These are phyloP conservation scores for Neomicropteryx cornuta DNA, from an alignment of 1,140 invertebrate genomes.

Conservation along the genomic window DNA sequence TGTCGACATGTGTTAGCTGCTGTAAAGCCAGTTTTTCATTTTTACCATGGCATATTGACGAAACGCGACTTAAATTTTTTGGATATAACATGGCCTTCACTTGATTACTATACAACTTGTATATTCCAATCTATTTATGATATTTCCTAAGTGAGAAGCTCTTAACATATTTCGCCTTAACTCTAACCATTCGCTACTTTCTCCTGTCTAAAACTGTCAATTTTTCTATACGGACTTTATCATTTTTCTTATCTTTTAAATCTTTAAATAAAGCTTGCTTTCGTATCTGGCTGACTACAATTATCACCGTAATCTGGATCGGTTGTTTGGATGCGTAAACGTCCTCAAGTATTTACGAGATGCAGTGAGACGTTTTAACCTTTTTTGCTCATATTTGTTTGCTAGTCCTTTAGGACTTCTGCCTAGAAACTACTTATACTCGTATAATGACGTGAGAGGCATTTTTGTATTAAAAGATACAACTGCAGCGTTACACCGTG, in stretches of 20 bases:
- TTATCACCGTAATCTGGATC: conserved; percentile 9
- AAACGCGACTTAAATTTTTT: conserved; percentile 9
- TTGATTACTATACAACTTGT: conserved; percentile 14
- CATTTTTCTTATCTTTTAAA: conserved; percentile 9
- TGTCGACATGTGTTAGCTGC: conserved; percentile 16
- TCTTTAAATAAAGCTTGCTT: conserved; percentile 9
- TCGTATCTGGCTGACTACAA: conserved; percentile 6
- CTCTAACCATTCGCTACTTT: conserved; percentile 18
- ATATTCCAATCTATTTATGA: conserved; percentile 17
- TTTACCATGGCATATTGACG: conserved; percentile 18
- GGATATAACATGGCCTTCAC: conserved; percentile 17
- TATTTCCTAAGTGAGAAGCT: conserved; percentile 24
- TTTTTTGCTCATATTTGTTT: conserved; percentile 4
- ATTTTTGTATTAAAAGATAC: conserved; percentile 18
- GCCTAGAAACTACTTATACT: conserved; percentile 8
- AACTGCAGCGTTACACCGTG: conserved; percentile 18
- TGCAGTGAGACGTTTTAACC: neutral
- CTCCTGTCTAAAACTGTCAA: conserved; percentile 17
- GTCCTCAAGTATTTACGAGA: neutral
- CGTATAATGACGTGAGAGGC: conserved; percentile 1
- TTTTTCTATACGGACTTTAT: conserved; percentile 15
- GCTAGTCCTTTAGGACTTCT: conserved; percentile 7
- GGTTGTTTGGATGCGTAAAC: neutral
- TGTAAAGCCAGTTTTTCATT: conserved; percentile 21
- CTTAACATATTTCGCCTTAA: conserved; percentile 20